Conservation (phyloP, 2,888 invertebrate species). For the Heliconius ethilla region DNA sequence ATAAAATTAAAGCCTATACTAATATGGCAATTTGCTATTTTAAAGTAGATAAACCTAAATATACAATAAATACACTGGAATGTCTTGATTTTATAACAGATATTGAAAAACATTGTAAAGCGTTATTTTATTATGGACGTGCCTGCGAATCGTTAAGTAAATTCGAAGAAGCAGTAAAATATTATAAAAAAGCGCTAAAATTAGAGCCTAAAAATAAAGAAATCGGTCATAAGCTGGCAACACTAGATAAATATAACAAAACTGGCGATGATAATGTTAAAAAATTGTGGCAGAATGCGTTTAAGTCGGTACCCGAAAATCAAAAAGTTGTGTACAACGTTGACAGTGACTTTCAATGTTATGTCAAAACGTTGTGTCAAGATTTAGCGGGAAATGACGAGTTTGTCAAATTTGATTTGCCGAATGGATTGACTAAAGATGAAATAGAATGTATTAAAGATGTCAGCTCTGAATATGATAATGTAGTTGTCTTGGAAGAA, state of each 20-base stretch:
- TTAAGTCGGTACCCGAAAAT: conserved; percentile 49
- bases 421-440: conserved; percentile 56
- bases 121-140: conserved; percentile 65
- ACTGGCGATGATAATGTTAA: conserved; percentile 56
- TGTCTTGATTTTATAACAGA: conserved; percentile 62
- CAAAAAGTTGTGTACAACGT: conserved; percentile 56
- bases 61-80: conserved; percentile 66
- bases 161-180: conserved; percentile 59
- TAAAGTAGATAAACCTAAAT: conserved; percentile 66
- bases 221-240: conserved; percentile 61
- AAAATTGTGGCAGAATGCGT: conserved; percentile 66
- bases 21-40: conserved; percentile 72
- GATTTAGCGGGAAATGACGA: conserved; percentile 61
- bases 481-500: conserved; percentile 58
- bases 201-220: conserved; percentile 73
- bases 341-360: conserved; percentile 64
- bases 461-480: conserved; percentile 57
- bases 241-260: conserved; percentile 58
- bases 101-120: conserved; percentile 67
- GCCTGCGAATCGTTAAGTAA: conserved; percentile 64
- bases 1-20: conserved; percentile 60
- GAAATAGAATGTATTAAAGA: conserved; percentile 64
- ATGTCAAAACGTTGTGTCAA: conserved; percentile 64
- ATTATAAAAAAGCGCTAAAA: conserved; percentile 69
- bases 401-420: conserved; percentile 65